Base-by-base conservation (phyloP, 1,140 invertebrate genomes). In the Sycophila sp. region DNA sequence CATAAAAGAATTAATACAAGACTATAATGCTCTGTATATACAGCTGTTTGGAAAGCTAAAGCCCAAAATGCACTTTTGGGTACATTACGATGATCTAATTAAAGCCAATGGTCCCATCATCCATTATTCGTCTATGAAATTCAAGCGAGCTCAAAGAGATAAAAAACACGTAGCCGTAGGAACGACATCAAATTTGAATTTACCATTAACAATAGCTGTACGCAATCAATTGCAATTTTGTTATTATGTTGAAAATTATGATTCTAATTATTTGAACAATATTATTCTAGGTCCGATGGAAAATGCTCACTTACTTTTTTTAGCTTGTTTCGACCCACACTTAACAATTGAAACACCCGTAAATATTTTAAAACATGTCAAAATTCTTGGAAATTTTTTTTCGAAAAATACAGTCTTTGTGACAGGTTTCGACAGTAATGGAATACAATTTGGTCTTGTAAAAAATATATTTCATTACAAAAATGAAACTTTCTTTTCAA, bases 111-210 rank as follows among this genome's bases (percentile, higher is more conserved):
- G 72, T 30, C 75, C 75, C 22, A 30, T 75, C 42, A 64, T 76
- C 15, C 74, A 75, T 22, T 76, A 55, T 68, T 73, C 70, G 36
- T 60, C 42, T 4, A 73, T 75, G 67, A 75, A 69, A 13, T 73
- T 55, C 28, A 67, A 71, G 70, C 42, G 75, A 64, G 72, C 68
- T 63, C 75, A 78, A 62, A 69, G 70, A 73, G 47, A 62, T 26
- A 42, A 67, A 17, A 73, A 70, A 69, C 56, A 75, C 10, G n/a
- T 68, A 49, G 17, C 32, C 0, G 17, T 45, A 8, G 36, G 45
- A 24, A 62, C 64, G 1, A 62, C 26, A 11, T 73, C 58, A 1
- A 68, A 67, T 49, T 11, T 36, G 38, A 72, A 75, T 65, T 34
- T 71, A 6, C 67, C 71, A 3, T 34, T 72, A 5, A 68, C 68